Conservation (phyloP, 2,113 vertebrate species). For the Bos javanicus region DNA sequence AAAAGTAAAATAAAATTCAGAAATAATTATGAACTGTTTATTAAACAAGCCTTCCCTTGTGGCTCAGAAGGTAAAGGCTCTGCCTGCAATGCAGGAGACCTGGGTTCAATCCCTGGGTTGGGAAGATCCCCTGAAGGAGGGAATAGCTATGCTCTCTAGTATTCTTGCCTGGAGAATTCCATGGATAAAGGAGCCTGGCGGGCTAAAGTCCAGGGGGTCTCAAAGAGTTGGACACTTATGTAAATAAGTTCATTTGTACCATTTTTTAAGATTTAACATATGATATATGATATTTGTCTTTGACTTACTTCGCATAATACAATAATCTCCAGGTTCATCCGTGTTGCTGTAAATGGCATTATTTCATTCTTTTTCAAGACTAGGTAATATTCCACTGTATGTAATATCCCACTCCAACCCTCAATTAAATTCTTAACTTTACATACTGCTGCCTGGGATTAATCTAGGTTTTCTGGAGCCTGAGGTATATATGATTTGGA, state of each 20-base stretch:
- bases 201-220: neutral
- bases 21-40: neutral
- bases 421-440: neutral
- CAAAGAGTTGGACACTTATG: neutral
- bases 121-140: neutral
- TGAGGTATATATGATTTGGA: neutral
- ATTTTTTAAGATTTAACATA: neutral
- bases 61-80: neutral
- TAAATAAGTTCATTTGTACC: neutral
- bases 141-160: neutral
- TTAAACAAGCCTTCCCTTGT: neutral
- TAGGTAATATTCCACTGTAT: neutral
- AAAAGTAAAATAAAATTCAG: neutral
- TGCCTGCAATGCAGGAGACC: neutral
- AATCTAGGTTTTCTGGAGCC: neutral
- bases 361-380: neutral
- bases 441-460: neutral
- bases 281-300: neutral
- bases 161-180: neutral
- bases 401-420: neutral
- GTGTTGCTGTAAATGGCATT: neutral
- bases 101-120: neutral
- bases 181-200: neutral
- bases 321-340: neutral
- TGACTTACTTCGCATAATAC: neutral